Base-by-base conservation (phyloP, 1,140 invertebrate species). In the Drosophila kikkawai region DNA sequence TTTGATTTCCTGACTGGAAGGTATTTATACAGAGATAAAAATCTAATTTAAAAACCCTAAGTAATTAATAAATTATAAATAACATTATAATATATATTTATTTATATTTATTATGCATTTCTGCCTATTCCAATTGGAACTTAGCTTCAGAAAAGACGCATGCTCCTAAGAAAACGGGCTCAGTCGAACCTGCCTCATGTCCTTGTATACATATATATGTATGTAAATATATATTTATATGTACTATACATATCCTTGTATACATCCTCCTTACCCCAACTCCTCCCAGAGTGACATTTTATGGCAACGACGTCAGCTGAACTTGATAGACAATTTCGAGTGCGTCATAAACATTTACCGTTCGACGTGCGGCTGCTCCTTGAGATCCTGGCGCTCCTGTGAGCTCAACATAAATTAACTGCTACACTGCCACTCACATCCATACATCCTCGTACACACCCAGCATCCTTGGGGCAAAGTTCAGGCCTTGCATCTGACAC, bases 291-390 rank as follows among this genome's bases (percentile, higher is more conserved):
- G 83, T 87, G 83, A 84, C 84, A 90, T 88, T 87, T 87, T 87
- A 80, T 74, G 82, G 67, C 74, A 74, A 77, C 66, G 66, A 73
- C 77, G 76, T 87, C 83, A 86, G 83, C 83, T 86, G 86, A 88
- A 90, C 80, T 88, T 88, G 85, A 88, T 88, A 90, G 84, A 88
- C 85, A 88, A 88, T 88, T 88, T 88, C 69, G 78, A 88, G 84
- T 90, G 75, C 66, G 84, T 87, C 84, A 90, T 87, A 88, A 87
- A 87, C 84, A 87, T 87, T 87, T 90, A 87, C 84, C 84, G 81
- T 87, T 84, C 73, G 74, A 87, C 84, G 84, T 87, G 84, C 77
- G 84, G 60, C 60, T 58, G 57, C 60, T 58, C 63, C 48, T 59
- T 47, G 37, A 57, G 44, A 50, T 48, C 69, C 48, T 64, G 47